Base-by-base conservation (phyloP, 2,888 invertebrate genomes). In the Alloscopus bannaensis region DNA sequence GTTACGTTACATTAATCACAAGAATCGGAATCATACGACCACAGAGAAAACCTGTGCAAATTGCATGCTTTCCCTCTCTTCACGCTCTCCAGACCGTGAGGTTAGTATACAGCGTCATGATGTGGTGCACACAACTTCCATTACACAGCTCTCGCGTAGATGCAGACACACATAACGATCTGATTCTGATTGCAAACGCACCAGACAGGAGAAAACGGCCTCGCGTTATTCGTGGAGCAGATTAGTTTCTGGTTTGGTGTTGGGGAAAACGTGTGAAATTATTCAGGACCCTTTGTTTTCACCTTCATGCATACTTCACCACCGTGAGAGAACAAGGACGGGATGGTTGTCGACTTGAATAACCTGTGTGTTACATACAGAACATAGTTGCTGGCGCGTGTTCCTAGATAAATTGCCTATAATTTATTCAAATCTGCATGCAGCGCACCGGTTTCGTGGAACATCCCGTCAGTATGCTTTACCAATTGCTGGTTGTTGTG, bases 261-360 rank as follows among this genome's bases (percentile, higher is more conserved):
- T 29, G 47, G 68, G 55, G 29, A 60, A 60, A 68, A 28, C 18
- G 70, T 60, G 70, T 70, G 70, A 72, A 72, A 72, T 64, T 72
- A 72, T 64, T 72, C 64, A 64, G 11, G 62, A 52, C 60, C 66
- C 22, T 50, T 52, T 18, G 45, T 52, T 16, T 47, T 60, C 50
- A 59, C 70, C 60, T 70, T 70, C 45, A 42, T 59, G 59, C 13
- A 47, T 47, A 18, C 47, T 22, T 24, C 45, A 68, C 18, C 55
- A 60, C 26, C 40, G 55, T 50, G 55, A 31, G 40, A 69, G 29
- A 50, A 50, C 4, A 20, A 4, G 16, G 50, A 13, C n/a, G 59
- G 3, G 52, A 52, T 22, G 52, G 24, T 52, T 52, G 6, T 47
- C 11, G 28, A 8, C 11, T 26, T 28, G 55, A 26, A 59, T 29